Percentiles rank a stretch among this genome's conserved stretches.
Conservation (phyloP, 2,113 vertebrate genomes). For the Excalfactoria chinensis region DNA sequence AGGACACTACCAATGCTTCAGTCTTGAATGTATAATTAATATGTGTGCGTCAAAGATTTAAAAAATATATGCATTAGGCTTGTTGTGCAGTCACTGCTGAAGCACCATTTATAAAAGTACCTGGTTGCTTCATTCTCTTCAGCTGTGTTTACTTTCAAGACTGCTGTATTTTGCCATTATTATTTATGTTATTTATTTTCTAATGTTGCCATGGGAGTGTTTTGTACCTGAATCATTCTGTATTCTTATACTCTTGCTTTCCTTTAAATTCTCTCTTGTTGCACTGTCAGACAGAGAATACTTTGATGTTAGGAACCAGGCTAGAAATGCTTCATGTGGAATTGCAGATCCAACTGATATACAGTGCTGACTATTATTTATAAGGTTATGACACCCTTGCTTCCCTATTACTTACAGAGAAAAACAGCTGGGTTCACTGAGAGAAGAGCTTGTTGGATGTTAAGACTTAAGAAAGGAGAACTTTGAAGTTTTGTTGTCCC, state of each 20-base stretch:
- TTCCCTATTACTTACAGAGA: neutral
- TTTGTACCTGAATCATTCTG: conserved; percentile 54
- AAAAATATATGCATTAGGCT: conserved; percentile 49
- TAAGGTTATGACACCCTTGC: neutral
- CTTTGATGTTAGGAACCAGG: conserved; percentile 40
- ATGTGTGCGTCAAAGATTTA: neutral
- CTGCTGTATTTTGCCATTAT: conserved; percentile 50
- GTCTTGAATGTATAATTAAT: conserved; percentile 71
- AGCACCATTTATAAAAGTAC: conserved; percentile 39
- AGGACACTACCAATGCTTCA: neutral
- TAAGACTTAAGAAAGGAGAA: neutral
- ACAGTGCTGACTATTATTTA: neutral
- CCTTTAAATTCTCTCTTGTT: conserved; percentile 30
- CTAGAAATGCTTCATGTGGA: neutral
- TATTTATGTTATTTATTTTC: conserved; percentile 63
- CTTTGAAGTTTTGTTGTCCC: neutral
- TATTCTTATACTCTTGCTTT: neutral
- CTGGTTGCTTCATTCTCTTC: conserved; percentile 37
- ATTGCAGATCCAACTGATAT: neutral
- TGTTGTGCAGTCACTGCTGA: conserved; percentile 19
- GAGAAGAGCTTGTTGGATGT: neutral
- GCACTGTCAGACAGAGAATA: neutral
- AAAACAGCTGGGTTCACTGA: neutral
- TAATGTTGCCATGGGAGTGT: conserved; percentile 59
- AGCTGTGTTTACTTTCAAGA: conserved; percentile 66